Percentiles rank a stretch among this genome's conserved stretches.
Conservation (phyloP, 2,888 invertebrate species). For the Latheticus oryzae region DNA sequence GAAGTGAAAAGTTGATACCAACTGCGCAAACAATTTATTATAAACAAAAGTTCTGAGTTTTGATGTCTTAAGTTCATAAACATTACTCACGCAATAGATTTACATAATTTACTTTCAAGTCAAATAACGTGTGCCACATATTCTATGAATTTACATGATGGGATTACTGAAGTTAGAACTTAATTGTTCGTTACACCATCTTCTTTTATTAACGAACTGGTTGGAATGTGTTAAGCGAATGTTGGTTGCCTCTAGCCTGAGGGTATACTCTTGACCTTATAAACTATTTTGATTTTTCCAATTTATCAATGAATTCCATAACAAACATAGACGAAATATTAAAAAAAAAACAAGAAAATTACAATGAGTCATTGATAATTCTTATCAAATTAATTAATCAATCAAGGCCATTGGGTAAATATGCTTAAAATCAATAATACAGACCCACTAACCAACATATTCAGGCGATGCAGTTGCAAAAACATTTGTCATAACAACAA, state of each 20-base stretch:
- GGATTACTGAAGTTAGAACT: constrained; percentile 24
- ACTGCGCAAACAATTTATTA: constrained; percentile 16
- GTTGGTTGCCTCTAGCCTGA: constrained; percentile 21
- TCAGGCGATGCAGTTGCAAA: too few relatives aligned
- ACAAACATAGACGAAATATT: too few relatives aligned
- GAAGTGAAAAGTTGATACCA: too few relatives aligned
- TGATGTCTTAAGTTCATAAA: constrained; percentile 25
- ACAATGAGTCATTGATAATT: too few relatives aligned
- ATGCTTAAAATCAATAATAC: too few relatives aligned
- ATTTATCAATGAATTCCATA: too few relatives aligned
- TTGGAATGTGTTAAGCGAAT: constrained; percentile 34
- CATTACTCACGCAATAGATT: constrained; percentile 14
- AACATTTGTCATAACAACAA: too few relatives aligned
- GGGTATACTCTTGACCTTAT: constrained; percentile 29
- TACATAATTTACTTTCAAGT: constrained; percentile 19
- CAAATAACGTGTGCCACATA: constrained; percentile 24
- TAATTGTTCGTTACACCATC: constrained; percentile 35
- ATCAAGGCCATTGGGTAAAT: too few relatives aligned
- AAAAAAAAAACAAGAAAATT: too few relatives aligned
- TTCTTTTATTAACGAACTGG: constrained; percentile 28
- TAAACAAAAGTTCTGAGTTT: constrained; percentile 12
- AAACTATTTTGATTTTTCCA: too few relatives aligned
- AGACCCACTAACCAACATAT: too few relatives aligned
- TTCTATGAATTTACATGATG: constrained; percentile 24
- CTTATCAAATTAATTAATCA: too few relatives aligned